A percentile compares a stretch with the other conserved stretches of the same genome.
Conservation (phyloP, 2,888 invertebrate genomes). For the Pteria penguin region DNA sequence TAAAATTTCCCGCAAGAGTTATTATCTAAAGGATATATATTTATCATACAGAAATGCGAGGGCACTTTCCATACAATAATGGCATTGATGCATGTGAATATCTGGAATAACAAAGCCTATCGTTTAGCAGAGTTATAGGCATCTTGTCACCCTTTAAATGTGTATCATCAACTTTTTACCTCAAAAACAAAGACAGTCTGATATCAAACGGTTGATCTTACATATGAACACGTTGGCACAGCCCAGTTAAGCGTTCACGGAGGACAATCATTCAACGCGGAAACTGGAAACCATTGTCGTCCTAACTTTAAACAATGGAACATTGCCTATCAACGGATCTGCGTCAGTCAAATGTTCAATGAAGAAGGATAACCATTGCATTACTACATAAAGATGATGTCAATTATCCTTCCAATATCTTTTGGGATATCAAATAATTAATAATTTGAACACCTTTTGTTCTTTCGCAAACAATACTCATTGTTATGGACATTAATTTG, state of each 20-base stretch:
- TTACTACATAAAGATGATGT: neutral
- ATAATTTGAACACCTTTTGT: neutral
- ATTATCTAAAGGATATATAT: no score
- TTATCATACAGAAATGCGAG: no score
- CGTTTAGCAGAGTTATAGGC: no score
- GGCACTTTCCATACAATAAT: no score
- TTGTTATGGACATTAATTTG: neutral
- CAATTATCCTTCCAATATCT: neutral
- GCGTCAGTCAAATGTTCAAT: neutral
- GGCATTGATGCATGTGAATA: no score
- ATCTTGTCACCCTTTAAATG: neutral
- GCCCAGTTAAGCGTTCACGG: neutral
- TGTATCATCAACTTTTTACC: neutral
- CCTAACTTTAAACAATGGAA: neutral
- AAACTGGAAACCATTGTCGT: neutral
- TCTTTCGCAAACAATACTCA: neutral
- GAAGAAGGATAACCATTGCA: neutral
- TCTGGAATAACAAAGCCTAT: no score
- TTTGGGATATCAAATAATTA: neutral
- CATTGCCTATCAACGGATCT: neutral
- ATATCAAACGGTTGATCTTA: neutral
- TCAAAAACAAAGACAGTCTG: neutral
- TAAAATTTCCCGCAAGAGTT: no score
- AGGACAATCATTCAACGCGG: neutral
- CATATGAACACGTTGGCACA: neutral